Conservation (phyloP, 2,797 vertebrate species). For the Podarcis lilfordi region DNA sequence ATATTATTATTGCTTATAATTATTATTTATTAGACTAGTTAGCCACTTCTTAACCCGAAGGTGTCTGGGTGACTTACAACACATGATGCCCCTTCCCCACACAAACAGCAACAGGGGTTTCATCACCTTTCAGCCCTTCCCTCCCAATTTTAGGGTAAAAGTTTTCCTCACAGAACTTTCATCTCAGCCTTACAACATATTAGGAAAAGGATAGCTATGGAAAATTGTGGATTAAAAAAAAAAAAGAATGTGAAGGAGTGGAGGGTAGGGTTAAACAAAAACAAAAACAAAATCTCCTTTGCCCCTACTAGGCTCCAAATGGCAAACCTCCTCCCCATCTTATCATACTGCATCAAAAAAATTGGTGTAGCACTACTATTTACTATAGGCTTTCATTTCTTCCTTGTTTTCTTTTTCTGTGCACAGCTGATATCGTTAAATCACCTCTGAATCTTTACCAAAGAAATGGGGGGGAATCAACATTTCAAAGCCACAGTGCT, state of each 20-base stretch:
- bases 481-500: slow-evolving; percentile 1
- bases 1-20: too few species aligned
- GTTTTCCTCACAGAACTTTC: neutral
- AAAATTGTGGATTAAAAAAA: neutral
- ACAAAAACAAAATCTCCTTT: neutral
- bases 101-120: too few species aligned
- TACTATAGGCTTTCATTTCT: neutral
- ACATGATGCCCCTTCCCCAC: too few species aligned
- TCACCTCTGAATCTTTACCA: slow-evolving; percentile 16
- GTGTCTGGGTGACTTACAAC: too few species aligned
- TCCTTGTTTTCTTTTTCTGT: neutral
- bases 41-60: too few species aligned
- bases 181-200: neutral
- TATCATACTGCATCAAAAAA: neutral
- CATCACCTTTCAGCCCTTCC: too few species aligned
- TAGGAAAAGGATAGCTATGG: neutral
- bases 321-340: neutral
- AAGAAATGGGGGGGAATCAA: neutral
- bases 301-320: neutral
- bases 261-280: neutral
- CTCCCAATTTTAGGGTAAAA: too few species aligned
- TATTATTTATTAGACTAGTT: too few species aligned
- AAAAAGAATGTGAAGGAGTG: neutral
- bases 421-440: slow-evolving; percentile 7
- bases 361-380: neutral